These are phyloP conservation scores for Cyrtonyx montezumae DNA, from an alignment of 2,113 vertebrate genomes.

Conservation along the genomic window DNA sequence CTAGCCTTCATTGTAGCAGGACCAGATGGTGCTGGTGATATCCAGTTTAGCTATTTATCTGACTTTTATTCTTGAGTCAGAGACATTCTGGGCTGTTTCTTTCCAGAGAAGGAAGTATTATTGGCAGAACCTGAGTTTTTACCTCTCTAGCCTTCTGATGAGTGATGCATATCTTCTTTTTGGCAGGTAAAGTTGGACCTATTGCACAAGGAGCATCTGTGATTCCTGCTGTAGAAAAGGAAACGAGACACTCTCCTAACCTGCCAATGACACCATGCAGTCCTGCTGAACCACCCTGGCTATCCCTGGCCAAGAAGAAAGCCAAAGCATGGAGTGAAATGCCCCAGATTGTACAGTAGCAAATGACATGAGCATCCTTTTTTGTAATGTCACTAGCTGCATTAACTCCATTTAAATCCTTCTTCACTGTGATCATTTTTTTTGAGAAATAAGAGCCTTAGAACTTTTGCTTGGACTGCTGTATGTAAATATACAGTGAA, in stretches of 20 bases:
- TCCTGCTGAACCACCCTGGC: slow-evolving; percentile 87
- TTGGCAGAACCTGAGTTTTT: neutral
- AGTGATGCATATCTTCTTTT: slow-evolving; percentile 49
- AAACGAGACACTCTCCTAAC: slow-evolving; percentile 30
- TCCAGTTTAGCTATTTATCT: neutral
- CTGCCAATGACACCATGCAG: slow-evolving; percentile 58
- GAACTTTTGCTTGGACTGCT: slow-evolving; percentile 23
- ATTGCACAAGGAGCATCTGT: slow-evolving; percentile 68
- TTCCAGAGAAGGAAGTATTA: neutral
- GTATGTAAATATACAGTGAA: slow-evolving; percentile 11
- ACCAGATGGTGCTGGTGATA: neutral
- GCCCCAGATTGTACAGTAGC: slow-evolving; percentile 85
- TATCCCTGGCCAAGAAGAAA: slow-evolving; percentile 94
- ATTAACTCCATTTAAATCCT: slow-evolving; percentile 38
- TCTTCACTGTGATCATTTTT: slow-evolving; percentile 47
- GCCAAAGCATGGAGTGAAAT: slow-evolving; percentile 94
- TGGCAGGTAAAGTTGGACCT: slow-evolving; percentile 67
- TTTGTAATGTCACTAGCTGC: slow-evolving; percentile 39
- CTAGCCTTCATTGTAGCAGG: neutral
- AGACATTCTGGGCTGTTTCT: neutral
- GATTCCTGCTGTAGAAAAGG: slow-evolving; percentile 52
- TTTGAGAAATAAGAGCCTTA: slow-evolving; percentile 59
- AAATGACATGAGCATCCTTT: neutral
- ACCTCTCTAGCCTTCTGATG: neutral
- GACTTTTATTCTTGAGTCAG: neutral